A percentile compares a stretch with the other conserved stretches of the same genome.
Conservation (phyloP, 2,888 invertebrate genomes). For the Caenorhabditis sp. region DNA sequence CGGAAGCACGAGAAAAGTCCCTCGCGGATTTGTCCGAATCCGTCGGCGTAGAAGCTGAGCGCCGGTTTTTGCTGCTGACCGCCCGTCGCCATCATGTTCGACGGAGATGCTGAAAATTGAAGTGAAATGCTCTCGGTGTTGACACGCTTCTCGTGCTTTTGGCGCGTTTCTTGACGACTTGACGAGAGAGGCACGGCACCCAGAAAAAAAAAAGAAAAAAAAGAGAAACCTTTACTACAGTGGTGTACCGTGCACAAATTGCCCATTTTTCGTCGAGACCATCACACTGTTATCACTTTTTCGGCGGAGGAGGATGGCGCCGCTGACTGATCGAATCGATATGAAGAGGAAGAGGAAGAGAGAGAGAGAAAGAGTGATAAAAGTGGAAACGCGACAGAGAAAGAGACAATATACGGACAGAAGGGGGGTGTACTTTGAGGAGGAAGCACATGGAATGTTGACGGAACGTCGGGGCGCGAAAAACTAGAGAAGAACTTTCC, state of each 20-base stretch:
- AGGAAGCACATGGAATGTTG: background rate
- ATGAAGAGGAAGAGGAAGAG: background rate
- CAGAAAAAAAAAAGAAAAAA: too few species aligned
- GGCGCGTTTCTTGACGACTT: too few species aligned
- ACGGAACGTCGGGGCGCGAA: too few species aligned
- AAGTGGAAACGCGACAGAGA: background rate
- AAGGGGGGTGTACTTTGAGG: background rate
- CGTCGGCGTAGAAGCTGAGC: conserved; percentile 39
- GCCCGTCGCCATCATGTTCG: conserved; percentile 22
- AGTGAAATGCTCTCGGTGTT: too few species aligned
- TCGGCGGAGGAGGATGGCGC: too few species aligned
- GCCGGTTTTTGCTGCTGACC: conserved; percentile 21
- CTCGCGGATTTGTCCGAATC: conserved; percentile 41
- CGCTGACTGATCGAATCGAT: background rate
- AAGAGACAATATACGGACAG: background rate
- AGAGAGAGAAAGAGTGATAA: conserved; percentile 16
- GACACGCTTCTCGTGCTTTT: too few species aligned
- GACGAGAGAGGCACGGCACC: too few species aligned
- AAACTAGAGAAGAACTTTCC: too few species aligned
- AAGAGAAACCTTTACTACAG: too few species aligned
- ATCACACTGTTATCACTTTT: too few species aligned
- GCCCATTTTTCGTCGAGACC: too few species aligned
- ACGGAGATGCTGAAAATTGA: conserved; percentile 7
- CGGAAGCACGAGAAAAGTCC: conserved; percentile 62
- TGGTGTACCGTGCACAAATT: too few species aligned